Base-by-base conservation (phyloP, 2,888 invertebrate species). In the Heteromyza rotundicornis region DNA sequence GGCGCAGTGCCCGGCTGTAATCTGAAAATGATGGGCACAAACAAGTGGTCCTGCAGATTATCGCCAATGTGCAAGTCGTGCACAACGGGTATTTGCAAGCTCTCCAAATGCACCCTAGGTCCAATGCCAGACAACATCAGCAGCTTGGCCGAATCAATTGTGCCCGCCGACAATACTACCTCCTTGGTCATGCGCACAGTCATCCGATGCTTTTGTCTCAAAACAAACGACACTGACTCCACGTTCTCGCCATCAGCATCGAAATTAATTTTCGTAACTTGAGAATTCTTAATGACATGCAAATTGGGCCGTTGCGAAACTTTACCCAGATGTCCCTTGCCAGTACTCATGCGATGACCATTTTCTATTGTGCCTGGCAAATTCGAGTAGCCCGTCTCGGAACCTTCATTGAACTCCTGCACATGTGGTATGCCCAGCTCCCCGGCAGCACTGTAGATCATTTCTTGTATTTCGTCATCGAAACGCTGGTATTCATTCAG, bases 31-130 rank as follows among this genome's bases (percentile, higher is more conserved):
- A 82, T 3, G 2, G 77, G 75, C 1, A 89, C 85, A 0, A 88
- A 87, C 19, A 90, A 87, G 78, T 94, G 94, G 75, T 94, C 94
- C 80, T 93, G 92, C 1, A 94, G 84, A 75, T 94, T 91, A 67
- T 88, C 85, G 0, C 92, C 92, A 0, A 93, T 90, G 0, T 70
- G 8, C 8, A 82, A 50, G 12, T 79, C 63, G 1, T 67, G 59
- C 0, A 76, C 22, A 2, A 81, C 57, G 0, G 72, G 65, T 8
- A 83, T 68, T 1, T 69, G 40, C 2, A 78, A 24, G 0, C 70
- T 24, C 52, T 68, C 32, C 7, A 82, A 64, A 8, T 79, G 74
- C 1, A 69, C 16, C 2, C 64, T 60, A 0, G 77, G 76, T 1
- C 83, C 83, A 2, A 83, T 69, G 1, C 83, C 83, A 0, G 82